Evolutionary conservation across 2,888 invertebrate genomes (phyloP).

Genomic region (Perithous albicinctus): DNA sequence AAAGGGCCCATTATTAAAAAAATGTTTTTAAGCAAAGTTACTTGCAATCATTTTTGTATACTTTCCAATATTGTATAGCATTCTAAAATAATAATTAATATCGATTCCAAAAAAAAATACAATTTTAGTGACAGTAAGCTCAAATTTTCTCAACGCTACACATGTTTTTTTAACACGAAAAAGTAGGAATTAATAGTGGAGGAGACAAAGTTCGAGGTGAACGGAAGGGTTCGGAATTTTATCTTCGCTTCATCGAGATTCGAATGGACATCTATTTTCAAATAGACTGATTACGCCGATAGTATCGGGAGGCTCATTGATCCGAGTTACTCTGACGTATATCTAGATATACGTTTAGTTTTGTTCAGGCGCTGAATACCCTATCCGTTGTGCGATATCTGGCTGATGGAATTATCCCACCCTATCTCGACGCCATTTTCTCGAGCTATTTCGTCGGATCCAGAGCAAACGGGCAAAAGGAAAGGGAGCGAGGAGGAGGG

Average conservation of each 20-base stretch:
- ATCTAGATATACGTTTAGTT: constrained; percentile 7
- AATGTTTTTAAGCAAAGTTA: no score
- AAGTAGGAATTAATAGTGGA: neutral
- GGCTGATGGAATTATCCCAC: constrained; percentile 77
- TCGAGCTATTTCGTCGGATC: constrained; percentile 76
- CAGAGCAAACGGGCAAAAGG: constrained; percentile 57
- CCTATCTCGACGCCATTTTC: constrained; percentile 73
- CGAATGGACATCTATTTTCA: constrained; percentile 63
- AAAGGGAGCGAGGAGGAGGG: constrained; percentile 16
- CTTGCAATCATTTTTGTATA: no score
- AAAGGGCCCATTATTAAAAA: no score
- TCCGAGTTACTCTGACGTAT: constrained; percentile 21
- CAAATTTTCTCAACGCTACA: no score
- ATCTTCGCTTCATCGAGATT: constrained; percentile 22
- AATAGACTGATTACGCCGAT: constrained; percentile 67
- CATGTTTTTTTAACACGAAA: no score
- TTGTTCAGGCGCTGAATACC: constrained; percentile 60
- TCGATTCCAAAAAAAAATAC: no score
- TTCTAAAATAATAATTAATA: no score
- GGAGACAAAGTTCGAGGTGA: neutral
- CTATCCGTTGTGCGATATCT: constrained; percentile 73
- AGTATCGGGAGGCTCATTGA: constrained; percentile 46
- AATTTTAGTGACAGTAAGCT: no score
- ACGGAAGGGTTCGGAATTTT: constrained; percentile 4
- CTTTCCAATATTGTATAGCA: no score